Conservation (phyloP, 2,797 vertebrate species). For the Pseudochirops cupreus region DNA sequence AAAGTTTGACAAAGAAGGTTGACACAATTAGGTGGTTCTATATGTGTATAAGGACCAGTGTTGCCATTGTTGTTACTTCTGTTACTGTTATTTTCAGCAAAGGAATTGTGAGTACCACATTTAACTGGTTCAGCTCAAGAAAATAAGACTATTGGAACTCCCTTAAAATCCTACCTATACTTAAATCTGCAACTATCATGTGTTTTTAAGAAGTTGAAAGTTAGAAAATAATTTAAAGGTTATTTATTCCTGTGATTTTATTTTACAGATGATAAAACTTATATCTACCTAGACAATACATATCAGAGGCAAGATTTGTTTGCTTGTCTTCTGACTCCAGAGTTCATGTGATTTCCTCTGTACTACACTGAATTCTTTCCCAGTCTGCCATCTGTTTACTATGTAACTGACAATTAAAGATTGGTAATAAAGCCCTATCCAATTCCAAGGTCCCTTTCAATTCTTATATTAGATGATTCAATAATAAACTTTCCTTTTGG, state of each 20-base stretch:
- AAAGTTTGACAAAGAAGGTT: neutral
- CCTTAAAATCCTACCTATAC: neutral
- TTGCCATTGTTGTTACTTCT: neutral
- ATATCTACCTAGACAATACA: neutral
- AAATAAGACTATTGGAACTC: neutral
- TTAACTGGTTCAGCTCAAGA: neutral
- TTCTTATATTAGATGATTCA: neutral
- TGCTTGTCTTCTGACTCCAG: neutral
- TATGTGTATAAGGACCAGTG: neutral
- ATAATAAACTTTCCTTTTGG: neutral
- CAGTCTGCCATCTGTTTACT: neutral
- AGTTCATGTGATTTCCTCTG: neutral
- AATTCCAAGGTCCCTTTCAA: neutral
- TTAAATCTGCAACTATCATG: neutral
- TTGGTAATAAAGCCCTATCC: neutral
- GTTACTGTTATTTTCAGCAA: neutral
- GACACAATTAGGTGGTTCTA: neutral
- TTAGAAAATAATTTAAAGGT: neutral
- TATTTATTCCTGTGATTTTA: neutral
- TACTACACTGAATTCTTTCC: neutral
- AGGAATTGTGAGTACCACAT: neutral
- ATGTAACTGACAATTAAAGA: neutral
- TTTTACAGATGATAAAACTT: neutral
- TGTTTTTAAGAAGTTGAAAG: neutral
- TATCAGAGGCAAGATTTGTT: neutral